These are phyloP conservation scores for Tachycineta bicolor DNA, from an alignment of 2,113 vertebrate species.

Conservation along the genomic window DNA sequence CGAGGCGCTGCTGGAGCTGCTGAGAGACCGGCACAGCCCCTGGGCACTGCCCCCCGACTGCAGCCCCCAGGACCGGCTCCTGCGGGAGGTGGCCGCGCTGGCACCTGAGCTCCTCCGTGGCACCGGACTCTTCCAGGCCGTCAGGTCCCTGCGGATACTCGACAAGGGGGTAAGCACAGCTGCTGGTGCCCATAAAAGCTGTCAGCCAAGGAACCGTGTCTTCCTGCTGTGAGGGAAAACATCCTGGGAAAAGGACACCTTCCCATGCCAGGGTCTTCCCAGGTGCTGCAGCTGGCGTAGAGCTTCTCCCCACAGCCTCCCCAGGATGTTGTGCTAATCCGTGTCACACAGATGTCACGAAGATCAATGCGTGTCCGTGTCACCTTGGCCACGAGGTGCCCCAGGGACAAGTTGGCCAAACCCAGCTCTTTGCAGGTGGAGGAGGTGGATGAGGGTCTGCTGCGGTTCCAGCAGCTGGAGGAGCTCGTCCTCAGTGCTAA, in stretches of 20 bases:
- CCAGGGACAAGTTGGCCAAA: neutral
- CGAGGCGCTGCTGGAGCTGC: slow-evolving; percentile 71
- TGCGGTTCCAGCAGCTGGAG: slow-evolving; percentile 82
- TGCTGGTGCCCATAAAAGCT: neutral
- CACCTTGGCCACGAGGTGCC: neutral
- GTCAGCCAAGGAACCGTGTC: fast-evolving
- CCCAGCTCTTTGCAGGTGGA: slow-evolving; percentile 71
- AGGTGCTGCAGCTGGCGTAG: neutral
- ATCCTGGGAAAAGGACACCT: neutral
- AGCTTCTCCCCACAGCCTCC: neutral
- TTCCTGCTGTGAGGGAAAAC: neutral
- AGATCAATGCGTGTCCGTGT: fast-evolving
- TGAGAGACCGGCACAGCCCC: slow-evolving; percentile 75
- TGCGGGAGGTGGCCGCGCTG: slow-evolving; percentile 74
- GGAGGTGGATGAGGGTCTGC: slow-evolving; percentile 75
- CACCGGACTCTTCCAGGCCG: slow-evolving; percentile 61
- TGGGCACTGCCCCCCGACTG: slow-evolving; percentile 70
- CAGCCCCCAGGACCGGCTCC: slow-evolving; percentile 70
- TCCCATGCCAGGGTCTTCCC: neutral
- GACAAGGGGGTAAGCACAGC: slow-evolving; percentile 77
- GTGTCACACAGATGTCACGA: fast-evolving
- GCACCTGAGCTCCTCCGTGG: neutral
- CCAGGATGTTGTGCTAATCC: fast-evolving
- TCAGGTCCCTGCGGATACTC: slow-evolving; percentile 76
- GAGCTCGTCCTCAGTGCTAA: slow-evolving; percentile 85